Conservation (phyloP, 2,113 vertebrate species). For the Phyllostomus hastatus region DNA sequence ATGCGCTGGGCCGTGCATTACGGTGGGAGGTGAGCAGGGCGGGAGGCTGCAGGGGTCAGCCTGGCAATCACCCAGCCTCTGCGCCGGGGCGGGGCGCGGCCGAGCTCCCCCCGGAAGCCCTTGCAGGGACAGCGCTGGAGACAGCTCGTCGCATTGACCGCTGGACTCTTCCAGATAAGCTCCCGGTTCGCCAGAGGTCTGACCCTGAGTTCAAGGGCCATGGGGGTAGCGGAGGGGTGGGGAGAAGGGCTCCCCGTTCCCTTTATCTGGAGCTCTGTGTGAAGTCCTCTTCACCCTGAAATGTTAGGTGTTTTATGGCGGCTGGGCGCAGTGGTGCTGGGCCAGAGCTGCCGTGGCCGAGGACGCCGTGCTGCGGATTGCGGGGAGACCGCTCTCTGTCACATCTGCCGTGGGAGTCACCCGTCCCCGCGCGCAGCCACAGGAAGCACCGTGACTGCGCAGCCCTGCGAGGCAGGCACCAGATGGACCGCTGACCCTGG, state of each 20-base stretch:
- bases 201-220: neutral
- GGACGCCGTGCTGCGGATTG: neutral
- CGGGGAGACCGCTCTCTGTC: neutral
- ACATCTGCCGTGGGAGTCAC: neutral
- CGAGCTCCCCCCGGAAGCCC: neutral
- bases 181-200: constrained; percentile 18
- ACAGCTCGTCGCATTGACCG: neutral
- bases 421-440: too few relatives aligned
- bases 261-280: neutral
- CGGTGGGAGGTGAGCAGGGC: constrained; percentile 68
- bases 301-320: neutral
- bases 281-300: neutral
- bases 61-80: constrained; percentile 36
- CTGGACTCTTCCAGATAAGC: neutral
- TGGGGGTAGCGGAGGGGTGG: neutral
- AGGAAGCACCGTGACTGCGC: neutral
- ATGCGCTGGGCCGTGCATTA: constrained; percentile 1
- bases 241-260: neutral
- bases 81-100: neutral
- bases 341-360: neutral
- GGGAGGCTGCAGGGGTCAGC: neutral
- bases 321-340: neutral
- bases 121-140: neutral
- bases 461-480: neutral
- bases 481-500: neutral